Conservation (phyloP, 2,888 invertebrate species). For the Eutolmus rufibarbis region DNA sequence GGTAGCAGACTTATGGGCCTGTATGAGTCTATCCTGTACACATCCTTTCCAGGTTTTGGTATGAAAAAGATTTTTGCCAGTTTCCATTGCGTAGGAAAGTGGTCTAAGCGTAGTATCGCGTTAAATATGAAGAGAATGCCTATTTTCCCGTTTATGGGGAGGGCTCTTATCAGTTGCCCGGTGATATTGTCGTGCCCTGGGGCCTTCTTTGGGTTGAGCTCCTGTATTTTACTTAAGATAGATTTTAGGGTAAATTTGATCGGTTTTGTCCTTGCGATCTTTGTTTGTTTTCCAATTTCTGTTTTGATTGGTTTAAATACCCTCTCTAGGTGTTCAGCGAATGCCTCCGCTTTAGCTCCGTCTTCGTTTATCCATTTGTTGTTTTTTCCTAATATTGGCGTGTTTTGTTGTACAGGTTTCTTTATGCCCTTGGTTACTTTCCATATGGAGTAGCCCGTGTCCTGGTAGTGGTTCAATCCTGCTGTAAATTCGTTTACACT, state of each 20-base stretch:
- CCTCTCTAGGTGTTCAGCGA: not conserved
- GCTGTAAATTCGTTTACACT: not conserved
- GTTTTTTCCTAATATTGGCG: not conserved
- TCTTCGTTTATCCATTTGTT: not conserved
- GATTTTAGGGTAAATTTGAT: not conserved
- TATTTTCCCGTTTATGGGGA: not conserved
- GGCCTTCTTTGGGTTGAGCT: not conserved
- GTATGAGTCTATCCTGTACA: not conserved
- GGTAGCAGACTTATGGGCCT: conserved; percentile 1
- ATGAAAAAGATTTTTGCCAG: not conserved
- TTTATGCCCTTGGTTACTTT: not conserved
- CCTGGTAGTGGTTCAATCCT: not conserved
- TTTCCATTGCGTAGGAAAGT: not conserved
- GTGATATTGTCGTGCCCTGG: not conserved
- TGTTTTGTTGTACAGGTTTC: not conserved
- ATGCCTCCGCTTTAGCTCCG: not conserved
- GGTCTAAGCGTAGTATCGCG: not conserved
- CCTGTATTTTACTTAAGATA: not conserved
- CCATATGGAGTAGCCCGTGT: not conserved
- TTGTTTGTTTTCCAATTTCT: not conserved
- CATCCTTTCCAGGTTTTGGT: not conserved
- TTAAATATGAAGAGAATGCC: not conserved
- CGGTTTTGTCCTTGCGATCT: not conserved
- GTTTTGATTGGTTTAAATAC: not conserved
- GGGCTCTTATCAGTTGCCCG: not conserved